Base-by-base conservation (phyloP, 1,140 invertebrate genomes). In the Pteromalus puparum region DNA sequence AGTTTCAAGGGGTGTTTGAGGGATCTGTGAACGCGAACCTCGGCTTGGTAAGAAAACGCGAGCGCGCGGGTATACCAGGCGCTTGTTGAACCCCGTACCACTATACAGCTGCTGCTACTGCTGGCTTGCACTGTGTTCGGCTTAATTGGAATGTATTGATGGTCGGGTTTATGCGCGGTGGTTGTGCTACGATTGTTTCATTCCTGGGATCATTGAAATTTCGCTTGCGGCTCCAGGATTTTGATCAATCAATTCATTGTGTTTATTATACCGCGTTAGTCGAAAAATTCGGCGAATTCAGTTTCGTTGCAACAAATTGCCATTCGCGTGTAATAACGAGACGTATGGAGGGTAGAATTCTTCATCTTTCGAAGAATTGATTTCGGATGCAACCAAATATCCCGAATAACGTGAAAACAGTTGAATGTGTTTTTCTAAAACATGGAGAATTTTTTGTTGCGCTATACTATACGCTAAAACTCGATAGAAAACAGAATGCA, bases 131-230 rank as follows among this genome's bases (percentile, higher is more conserved):
- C 53, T 42, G 24, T 6, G 53, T 34, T 13, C 74, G n/a, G 73
- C 38, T 76, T 82, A 76, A 82, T 76, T 76, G 34, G 24, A 82
- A 82, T 76, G 65, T 82, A 76, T 76, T n/a, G 73, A 74, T 74
- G 72, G 72, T 38, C 15, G 72, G 18, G 72, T 38, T 38, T 34
- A 38, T 38, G 10, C 72, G 28, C 26, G 28, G 21, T n/a, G 53
- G 72, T 18, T 42, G 18, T 65, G 72, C 72, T 53, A 18, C 28
- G 42, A 73, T 81, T 18, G 26, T 34, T 28, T 1, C 80, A 61
- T 21, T 38, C 53, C 53, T 9, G 18, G 53, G 18, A 61, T 61
- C 53, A 61, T 61, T 61, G 53, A 61, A 61, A 61, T 61, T 61
- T 61, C 53, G 6, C 53, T n/a, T 42, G 38, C 38, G 53, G 18